Conservation (phyloP, 2,888 invertebrate species). For the Cantharis rufa region DNA sequence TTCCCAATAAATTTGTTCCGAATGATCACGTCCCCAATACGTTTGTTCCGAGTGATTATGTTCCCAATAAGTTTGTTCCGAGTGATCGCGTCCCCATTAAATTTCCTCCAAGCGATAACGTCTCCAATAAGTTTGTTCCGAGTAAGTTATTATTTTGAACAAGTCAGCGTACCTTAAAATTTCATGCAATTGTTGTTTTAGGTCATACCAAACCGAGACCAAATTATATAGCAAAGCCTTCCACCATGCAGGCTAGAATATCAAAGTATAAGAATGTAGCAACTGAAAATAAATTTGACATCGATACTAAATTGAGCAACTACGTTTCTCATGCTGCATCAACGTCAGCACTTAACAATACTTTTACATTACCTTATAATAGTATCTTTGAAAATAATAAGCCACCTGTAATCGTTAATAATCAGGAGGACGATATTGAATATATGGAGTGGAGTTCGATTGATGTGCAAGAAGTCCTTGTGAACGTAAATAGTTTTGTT, state of each 20-base stretch:
- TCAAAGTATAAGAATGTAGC: background rate
- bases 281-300: background rate
- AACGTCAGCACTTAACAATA: background rate
- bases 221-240: background rate
- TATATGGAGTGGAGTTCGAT: constrained; percentile 43
- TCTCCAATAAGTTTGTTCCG: background rate
- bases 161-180: background rate
- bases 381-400: background rate
- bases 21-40: background rate
- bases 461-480: constrained; percentile 32
- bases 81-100: background rate
- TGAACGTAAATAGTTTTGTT: constrained; percentile 31
- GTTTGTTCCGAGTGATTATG: background rate
- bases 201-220: background rate
- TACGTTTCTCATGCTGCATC: background rate
- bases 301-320: no score
- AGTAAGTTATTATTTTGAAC: background rate
- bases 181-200: background rate
- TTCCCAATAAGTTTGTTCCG: background rate
- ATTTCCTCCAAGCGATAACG: background rate
- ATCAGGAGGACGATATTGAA: constrained; percentile 17
- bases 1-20: background rate
- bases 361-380: background rate
- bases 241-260: background rate
- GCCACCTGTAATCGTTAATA: background rate